These are phyloP conservation scores for Rhea americana DNA, from an alignment of 2,113 vertebrate species.

Conservation along the genomic window DNA sequence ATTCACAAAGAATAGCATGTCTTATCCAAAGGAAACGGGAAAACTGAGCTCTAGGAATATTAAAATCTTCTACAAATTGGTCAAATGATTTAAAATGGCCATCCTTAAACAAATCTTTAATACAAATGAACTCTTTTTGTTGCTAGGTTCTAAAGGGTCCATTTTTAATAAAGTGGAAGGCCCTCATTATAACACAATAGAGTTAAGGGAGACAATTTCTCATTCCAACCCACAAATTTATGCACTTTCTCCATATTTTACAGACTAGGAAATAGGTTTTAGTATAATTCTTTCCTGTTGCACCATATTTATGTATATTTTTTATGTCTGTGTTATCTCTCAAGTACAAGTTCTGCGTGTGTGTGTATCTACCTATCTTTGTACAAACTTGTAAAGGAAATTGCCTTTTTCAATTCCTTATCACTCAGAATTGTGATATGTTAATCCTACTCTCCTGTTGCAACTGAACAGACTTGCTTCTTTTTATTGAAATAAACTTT, in stretches of 20 bases:
- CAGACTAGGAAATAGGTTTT: constrained; percentile 66
- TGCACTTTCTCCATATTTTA: constrained; percentile 61
- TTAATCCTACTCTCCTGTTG: neutral
- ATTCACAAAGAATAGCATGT: constrained; percentile 69
- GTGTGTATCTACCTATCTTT: neutral
- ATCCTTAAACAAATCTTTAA: constrained; percentile 68
- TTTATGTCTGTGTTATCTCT: constrained; percentile 44
- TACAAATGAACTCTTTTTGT: constrained; percentile 70
- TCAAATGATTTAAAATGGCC: constrained; percentile 66
- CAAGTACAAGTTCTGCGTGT: constrained; percentile 31
- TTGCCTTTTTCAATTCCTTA: constrained; percentile 29
- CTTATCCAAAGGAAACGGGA: constrained; percentile 35
- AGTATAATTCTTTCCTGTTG: constrained; percentile 63
- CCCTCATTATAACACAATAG: constrained; percentile 72
- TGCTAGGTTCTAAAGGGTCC: constrained; percentile 61
- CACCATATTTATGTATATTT: constrained; percentile 56
- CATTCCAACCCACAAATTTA: constrained; percentile 75
- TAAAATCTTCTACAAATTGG: constrained; percentile 65
- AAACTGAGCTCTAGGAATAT: constrained; percentile 67
- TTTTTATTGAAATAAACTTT: neutral
- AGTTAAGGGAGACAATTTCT: constrained; percentile 73
- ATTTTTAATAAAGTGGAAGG: constrained; percentile 66
- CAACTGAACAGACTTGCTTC: neutral
- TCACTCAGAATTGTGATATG: constrained; percentile 8
- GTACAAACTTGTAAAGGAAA: neutral